Conservation (phyloP, 2,113 vertebrate species). For the Varanus salvator region DNA sequence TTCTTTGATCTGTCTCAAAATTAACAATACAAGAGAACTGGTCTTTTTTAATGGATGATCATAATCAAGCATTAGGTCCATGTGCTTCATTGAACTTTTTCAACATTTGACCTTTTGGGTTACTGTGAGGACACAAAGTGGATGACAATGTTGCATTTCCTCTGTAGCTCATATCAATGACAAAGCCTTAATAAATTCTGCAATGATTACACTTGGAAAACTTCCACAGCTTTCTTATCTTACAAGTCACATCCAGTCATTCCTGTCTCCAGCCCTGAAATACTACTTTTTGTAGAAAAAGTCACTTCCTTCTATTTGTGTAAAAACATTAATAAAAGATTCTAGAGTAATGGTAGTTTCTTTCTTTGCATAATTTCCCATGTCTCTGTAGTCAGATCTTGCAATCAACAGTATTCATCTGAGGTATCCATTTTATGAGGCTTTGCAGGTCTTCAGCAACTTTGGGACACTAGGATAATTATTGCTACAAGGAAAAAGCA, state of each 20-base stretch:
- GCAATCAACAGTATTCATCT: background rate
- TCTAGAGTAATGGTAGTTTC: background rate
- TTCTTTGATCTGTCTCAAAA: conserved; percentile 31
- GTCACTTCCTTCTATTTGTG: background rate
- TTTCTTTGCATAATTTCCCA: background rate
- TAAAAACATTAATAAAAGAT: background rate
- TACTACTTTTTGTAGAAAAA: background rate
- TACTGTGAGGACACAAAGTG: background rate
- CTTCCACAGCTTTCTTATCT: fast-evolving
- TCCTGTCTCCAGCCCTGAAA: background rate
- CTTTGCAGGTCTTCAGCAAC: background rate
- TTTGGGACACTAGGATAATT: background rate
- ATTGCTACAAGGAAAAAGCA: background rate
- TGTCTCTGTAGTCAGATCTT: background rate
- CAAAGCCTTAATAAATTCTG: conserved; percentile 4
- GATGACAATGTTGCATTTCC: background rate
- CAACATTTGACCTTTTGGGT: conserved; percentile 11
- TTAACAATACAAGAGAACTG: conserved; percentile 6
- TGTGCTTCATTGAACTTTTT: conserved; percentile 21
- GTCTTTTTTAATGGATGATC: background rate
- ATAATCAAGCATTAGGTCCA: fast-evolving
- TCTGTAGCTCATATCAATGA: conserved; percentile 25
- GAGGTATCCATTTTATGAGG: conserved; percentile 32
- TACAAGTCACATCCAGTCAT: background rate
- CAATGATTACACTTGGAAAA: conserved; percentile 18